phyloP scores from a whole-genome alignment of 2,797 vertebrate species.

The Otolemur crassicaudatus region DNA sequence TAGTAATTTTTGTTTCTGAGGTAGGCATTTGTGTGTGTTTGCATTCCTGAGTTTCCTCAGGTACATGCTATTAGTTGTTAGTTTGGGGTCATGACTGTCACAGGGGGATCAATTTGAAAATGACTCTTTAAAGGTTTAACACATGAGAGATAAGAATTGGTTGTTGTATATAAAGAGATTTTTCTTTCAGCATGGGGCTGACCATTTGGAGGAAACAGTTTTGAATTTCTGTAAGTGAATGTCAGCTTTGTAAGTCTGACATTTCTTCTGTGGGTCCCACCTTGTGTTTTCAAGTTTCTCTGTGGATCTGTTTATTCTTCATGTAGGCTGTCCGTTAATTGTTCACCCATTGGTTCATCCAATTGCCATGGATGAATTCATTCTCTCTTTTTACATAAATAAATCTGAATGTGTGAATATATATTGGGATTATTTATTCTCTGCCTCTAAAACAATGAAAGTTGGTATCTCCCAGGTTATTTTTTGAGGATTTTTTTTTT shows the following conservation, averaged over 20 bases:
- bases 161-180: slow-evolving; percentile 19
- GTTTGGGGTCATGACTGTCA: not conserved
- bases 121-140: slow-evolving; percentile 39
- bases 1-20: not conserved
- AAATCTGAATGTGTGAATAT: not conserved
- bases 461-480: slow-evolving; percentile 30
- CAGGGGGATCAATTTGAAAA: slow-evolving; percentile 14
- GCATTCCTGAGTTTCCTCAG: not conserved
- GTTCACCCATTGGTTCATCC: not conserved
- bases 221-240: slow-evolving; percentile 42
- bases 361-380: not conserved
- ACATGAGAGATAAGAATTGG: slow-evolving; percentile 36
- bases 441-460: not conserved
- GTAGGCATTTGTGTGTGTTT: not conserved
- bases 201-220: not conserved
- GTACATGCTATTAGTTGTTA: not conserved
- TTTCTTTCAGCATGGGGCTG: slow-evolving; percentile 35
- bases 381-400: not conserved
- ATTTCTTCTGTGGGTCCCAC: not conserved
- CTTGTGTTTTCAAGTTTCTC: not conserved
- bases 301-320: not conserved
- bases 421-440: slow-evolving; percentile 23
- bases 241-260: not conserved
- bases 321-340: not conserved
- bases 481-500: slow-evolving; percentile 58